Conservation (phyloP, 1,140 invertebrate species). For the Battus philenor region DNA sequence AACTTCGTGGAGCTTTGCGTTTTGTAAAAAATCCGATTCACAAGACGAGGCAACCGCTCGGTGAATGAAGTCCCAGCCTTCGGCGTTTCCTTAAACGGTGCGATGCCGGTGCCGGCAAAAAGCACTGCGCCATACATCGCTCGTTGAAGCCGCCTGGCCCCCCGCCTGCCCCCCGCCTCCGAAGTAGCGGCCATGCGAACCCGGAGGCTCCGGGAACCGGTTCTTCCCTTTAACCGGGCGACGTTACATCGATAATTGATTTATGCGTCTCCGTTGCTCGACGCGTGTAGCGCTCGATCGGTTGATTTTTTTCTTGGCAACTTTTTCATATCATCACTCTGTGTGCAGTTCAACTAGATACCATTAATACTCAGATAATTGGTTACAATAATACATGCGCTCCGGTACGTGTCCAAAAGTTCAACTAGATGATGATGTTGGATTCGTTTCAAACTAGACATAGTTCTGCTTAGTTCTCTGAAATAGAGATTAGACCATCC, state of each 20-base stretch:
- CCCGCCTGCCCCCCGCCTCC: conserved; percentile 12
- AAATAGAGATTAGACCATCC: no score
- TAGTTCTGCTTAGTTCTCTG: no score
- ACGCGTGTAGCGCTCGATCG: no score
- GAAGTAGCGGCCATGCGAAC: conserved; percentile 29
- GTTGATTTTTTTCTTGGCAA: no score
- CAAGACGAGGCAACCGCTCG: conserved; percentile 43
- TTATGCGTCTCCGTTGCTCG: no score
- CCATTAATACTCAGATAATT: no score
- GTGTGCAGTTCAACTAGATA: no score
- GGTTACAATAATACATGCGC: no score
- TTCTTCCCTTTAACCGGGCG: conserved; percentile 8
- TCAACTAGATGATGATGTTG: no score
- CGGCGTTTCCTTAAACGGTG: conserved; percentile 35
- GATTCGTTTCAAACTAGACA: no score
- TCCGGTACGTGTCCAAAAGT: no score
- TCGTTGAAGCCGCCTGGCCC: conserved; percentile 21
- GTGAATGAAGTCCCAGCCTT: conserved; percentile 49
- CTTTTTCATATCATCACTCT: no score
- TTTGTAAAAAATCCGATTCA: not conserved
- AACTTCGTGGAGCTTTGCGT: not conserved
- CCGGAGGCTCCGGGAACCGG: conserved; percentile 14
- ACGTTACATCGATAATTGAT: not conserved
- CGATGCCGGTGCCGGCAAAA: conserved; percentile 32
- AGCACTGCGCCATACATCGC: conserved; percentile 45